These are phyloP conservation scores for Catostylus mosaicus DNA, from an alignment of 30 jellyfish, hydroid and myxozoan species.

Conservation along the genomic window DNA sequence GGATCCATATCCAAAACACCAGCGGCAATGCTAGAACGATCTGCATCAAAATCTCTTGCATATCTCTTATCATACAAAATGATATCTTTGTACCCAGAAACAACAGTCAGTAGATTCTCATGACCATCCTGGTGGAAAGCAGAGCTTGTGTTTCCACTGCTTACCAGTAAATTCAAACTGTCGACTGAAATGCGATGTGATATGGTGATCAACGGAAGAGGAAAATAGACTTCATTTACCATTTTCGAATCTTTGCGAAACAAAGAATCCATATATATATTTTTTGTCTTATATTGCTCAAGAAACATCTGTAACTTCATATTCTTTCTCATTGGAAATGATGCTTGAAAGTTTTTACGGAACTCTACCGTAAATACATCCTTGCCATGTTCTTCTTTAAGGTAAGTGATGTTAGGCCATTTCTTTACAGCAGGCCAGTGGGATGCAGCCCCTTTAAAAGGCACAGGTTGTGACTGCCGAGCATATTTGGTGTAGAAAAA, in stretches of 20 bases:
- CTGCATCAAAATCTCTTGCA: constrained; percentile 54
- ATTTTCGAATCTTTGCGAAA: constrained; percentile 37
- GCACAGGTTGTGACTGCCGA: constrained; percentile 55
- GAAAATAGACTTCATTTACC: constrained; percentile 47
- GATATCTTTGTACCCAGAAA: constrained; percentile 59
- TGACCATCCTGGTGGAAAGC: constrained; percentile 81
- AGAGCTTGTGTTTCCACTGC: constrained; percentile 83
- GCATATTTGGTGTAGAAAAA: constrained; percentile 44
- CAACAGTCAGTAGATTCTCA: constrained; percentile 46
- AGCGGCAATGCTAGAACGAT: constrained; percentile 45
- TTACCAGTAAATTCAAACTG: constrained; percentile 42
- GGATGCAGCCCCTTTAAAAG: constrained; percentile 20
- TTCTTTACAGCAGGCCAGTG: constrained; percentile 63
- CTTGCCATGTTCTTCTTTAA: constrained; percentile 24
- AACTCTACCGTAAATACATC: constrained; percentile 49
- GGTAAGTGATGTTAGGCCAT: constrained; percentile 43
- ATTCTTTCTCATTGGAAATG: constrained; percentile 44
- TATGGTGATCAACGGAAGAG: constrained; percentile 41
- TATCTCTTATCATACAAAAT: constrained; percentile 54
- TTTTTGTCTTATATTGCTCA: constrained; percentile 29
- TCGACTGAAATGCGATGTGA: constrained; percentile 1
- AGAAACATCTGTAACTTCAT: constrained; percentile 29
- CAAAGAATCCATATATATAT: constrained; percentile 58
- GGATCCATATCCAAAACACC: constrained; percentile 72
- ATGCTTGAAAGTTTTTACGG: constrained; percentile 35